Conservation (phyloP, 2,888 invertebrate genomes). For the Pseudoips prasinana region DNA sequence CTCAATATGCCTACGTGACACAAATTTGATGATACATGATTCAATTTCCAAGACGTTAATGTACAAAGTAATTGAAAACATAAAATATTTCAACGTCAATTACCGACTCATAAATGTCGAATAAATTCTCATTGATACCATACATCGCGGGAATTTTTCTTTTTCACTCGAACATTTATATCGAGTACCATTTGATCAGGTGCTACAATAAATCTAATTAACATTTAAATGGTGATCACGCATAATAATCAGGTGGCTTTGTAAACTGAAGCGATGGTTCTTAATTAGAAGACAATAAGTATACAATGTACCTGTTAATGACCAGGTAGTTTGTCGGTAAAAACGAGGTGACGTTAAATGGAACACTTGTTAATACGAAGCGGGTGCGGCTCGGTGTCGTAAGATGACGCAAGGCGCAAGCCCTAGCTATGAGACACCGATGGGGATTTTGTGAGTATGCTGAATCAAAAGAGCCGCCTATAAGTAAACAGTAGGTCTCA, state of each 20-base stretch:
- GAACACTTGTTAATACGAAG: constrained; percentile 62
- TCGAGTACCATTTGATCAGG: constrained; percentile 63
- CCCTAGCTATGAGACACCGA: constrained; percentile 14
- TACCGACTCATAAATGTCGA: constrained; percentile 37
- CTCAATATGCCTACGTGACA: no score
- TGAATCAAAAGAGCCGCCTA: constrained; percentile 14
- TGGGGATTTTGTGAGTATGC: background rate
- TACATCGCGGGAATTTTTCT: constrained; percentile 36
- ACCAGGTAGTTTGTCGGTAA: constrained; percentile 59
- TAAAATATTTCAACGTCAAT: constrained; percentile 35
- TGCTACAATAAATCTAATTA: constrained; percentile 75
- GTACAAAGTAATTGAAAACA: constrained; percentile 25
- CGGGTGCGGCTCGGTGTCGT: constrained; percentile 19
- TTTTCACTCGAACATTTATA: constrained; percentile 45
- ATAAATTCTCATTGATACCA: constrained; percentile 36
- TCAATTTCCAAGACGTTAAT: constrained; percentile 26
- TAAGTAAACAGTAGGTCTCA: background rate
- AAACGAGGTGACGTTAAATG: constrained; percentile 33
- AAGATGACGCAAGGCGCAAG: constrained; percentile 45
- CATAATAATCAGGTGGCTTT: constrained; percentile 76
- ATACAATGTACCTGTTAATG: constrained; percentile 46
- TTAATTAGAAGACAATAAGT: constrained; percentile 73
- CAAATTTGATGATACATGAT: constrained; percentile 22
- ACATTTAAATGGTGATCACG: constrained; percentile 80
- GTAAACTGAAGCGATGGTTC: constrained; percentile 64